Percentiles rank a stretch among this genome's conserved stretches.
Evolutionary conservation across 1,140 invertebrate species (phyloP).

Genomic region (Dinothrombium tinctorium): DNA sequence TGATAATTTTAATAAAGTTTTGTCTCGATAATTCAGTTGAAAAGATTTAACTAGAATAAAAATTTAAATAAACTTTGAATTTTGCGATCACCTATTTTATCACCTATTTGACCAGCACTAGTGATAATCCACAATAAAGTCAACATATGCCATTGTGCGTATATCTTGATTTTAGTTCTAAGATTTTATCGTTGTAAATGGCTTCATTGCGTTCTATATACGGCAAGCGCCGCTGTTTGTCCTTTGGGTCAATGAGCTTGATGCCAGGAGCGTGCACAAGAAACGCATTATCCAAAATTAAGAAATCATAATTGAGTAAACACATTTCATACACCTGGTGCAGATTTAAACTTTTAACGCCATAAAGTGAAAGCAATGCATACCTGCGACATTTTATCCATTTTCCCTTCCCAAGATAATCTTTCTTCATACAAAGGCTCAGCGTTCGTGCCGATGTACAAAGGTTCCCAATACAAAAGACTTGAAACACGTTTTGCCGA

Average conservation of each 20-base stretch:
- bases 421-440: conserved; percentile 54
- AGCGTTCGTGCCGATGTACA: conserved; percentile 49
- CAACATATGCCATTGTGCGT: no score
- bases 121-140: no score
- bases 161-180: conserved; percentile 18
- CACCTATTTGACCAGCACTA: no score
- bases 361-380: no score
- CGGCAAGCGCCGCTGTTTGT: conserved; percentile 22
- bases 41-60: no score
- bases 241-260: conserved; percentile 24
- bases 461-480: conserved; percentile 53
- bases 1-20: no score
- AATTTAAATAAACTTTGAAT: no score
- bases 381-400: conserved; percentile 75
- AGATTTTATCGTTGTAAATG: conserved; percentile 34
- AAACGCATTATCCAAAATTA: conserved; percentile 49
- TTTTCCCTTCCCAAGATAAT: conserved; percentile 53
- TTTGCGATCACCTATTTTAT: no score
- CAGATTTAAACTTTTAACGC: no score
- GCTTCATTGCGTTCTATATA: conserved; percentile 33
- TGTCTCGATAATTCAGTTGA: no score
- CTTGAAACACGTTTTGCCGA: conserved; percentile 51
- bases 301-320: conserved; percentile 41
- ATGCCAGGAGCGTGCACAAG: conserved; percentile 46
- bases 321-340: conserved; percentile 59